These are phyloP conservation scores for Ferrisia virgata DNA, from an alignment of 2,888 invertebrate genomes.

Conservation along the genomic window DNA sequence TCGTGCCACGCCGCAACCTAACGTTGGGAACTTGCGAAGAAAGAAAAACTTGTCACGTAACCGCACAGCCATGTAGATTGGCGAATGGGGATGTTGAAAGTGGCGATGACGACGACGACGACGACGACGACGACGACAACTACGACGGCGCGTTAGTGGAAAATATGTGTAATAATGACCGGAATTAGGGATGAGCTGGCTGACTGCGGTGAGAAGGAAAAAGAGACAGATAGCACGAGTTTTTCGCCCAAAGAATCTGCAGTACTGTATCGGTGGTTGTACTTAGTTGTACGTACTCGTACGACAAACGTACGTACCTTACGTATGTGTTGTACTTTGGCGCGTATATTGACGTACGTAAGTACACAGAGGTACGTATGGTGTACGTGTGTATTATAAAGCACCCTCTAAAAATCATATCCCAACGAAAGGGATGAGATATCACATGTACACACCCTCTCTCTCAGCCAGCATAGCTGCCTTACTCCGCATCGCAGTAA, in stretches of 20 bases:
- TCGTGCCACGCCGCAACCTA: background rate
- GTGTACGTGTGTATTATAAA: background rate
- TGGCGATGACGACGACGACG: background rate
- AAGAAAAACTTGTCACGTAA: background rate
- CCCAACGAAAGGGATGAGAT: background rate
- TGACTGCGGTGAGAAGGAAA: background rate
- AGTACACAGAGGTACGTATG: too few species aligned
- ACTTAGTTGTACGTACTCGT: too few species aligned
- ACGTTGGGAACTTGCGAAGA: too few species aligned
- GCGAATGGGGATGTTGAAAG: background rate
- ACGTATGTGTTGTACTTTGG: too few species aligned
- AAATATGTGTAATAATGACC: slow-evolving; percentile 25
- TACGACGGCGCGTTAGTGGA: background rate
- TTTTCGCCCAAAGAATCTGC: background rate
- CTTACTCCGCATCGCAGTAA: background rate
- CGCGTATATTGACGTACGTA: too few species aligned
- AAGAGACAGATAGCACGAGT: background rate
- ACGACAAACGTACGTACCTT: too few species aligned
- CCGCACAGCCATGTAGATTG: background rate
- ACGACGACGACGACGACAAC: background rate
- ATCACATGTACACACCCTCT: background rate
- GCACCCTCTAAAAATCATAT: background rate
- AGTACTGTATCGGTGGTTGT: too few species aligned
- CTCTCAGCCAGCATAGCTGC: background rate
- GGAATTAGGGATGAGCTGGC: background rate